These are phyloP conservation scores for Argyrosomus japonicus DNA, from an alignment of 2,113 vertebrate species.

Conservation along the genomic window DNA sequence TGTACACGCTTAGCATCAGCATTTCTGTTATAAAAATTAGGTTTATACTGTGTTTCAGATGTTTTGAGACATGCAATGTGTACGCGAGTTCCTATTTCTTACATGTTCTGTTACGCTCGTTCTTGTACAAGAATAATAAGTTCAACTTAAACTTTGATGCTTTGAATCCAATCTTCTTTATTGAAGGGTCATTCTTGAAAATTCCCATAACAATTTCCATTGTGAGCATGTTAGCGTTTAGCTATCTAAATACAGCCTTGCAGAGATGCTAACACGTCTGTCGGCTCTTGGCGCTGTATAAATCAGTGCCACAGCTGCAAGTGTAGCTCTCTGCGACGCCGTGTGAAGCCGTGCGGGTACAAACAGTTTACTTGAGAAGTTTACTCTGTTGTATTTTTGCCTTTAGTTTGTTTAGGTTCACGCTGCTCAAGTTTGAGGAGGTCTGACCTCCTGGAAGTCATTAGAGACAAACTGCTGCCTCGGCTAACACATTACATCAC, in stretches of 20 bases:
- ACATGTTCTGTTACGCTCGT: no score
- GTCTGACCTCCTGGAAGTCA: constrained; percentile 24
- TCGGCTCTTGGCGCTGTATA: not conserved
- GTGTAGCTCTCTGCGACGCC: not conserved
- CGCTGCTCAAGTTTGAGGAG: constrained; percentile 4
- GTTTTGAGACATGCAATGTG: no score
- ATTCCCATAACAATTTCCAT: no score
- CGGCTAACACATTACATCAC: not conserved
- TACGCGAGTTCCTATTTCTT: no score
- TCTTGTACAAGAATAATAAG: no score
- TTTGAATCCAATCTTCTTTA: no score
- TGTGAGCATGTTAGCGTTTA: not conserved
- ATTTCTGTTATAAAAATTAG: no score
- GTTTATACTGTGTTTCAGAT: no score
- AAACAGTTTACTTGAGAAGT: not conserved
- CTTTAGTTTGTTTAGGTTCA: constrained; percentile 50
- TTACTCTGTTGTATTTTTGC: not conserved
- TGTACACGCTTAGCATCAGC: no score
- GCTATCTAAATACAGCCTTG: no score
- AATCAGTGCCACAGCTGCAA: not conserved
- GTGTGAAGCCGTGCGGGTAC: not conserved
- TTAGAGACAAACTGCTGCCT: not conserved
- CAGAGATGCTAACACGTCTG: not conserved
- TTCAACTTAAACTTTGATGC: no score
- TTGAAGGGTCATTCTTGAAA: no score